These are phyloP conservation scores for Labrus mixtus DNA, from an alignment of 2,113 vertebrate genomes.

Conservation along the genomic window DNA sequence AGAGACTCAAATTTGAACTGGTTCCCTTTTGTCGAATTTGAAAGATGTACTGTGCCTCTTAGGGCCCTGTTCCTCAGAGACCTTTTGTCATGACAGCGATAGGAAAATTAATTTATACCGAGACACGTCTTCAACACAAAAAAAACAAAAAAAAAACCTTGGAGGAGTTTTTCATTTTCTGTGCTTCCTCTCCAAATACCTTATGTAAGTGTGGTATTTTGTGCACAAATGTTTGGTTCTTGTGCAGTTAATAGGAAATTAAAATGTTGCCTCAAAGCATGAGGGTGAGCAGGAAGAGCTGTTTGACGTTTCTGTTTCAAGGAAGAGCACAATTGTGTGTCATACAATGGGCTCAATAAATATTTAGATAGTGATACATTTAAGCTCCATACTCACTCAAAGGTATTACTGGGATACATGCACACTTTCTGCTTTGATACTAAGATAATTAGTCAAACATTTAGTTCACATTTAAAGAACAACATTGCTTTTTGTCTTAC, in stretches of 20 bases:
- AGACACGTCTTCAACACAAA: constrained; percentile 3
- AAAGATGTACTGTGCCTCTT: constrained; percentile 14
- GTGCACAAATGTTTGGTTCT: constrained; percentile 50
- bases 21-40: constrained; percentile 25
- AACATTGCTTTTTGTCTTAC: no score
- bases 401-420: not conserved
- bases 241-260: constrained; percentile 62
- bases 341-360: constrained; percentile 40
- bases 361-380: constrained; percentile 41
- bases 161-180: constrained; percentile 6
- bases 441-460: no score
- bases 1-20: not conserved
- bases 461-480: no score
- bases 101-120: constrained; percentile 30
- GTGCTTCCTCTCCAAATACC: constrained; percentile 24
- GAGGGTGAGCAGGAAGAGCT: constrained; percentile 21
- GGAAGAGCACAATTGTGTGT: constrained; percentile 34
- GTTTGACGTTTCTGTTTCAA: constrained; percentile 61
- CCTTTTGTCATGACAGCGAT: constrained; percentile 12
- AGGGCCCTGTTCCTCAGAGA: not conserved
- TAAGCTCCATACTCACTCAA: constrained; percentile 10
- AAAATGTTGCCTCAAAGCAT: constrained; percentile 49
- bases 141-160: not conserved
- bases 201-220: constrained; percentile 57
- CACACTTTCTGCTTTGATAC: not conserved